Evolutionary conservation across 92 coral and sea anemone genomes (phyloP), one percentile per base, ranked within the genome.

Genomic region (Umimayanthus kanabou): DNA sequence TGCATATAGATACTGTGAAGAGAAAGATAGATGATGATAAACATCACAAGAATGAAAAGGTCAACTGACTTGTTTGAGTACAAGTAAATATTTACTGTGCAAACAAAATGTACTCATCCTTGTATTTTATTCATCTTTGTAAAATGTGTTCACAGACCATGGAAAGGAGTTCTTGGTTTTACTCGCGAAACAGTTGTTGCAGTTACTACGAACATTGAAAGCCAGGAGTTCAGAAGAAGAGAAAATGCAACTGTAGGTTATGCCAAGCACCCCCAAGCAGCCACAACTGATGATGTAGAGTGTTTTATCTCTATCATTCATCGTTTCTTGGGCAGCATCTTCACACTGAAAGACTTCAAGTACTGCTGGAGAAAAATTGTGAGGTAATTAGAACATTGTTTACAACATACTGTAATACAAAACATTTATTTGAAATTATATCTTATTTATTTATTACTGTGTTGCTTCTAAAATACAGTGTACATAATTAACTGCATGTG

Each of bases 231-330:
- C 65, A 70, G 88, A 43, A 64, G 87, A 42, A 85, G 88, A 71
- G 88, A 85, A 8, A 85, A 45, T 25, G 58, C 6, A 2, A 47
- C 33, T 25, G 43, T 73, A 40, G 88, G 88, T 22, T 85, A 85
- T 85, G 66, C 80, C 0, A 80, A 85, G 45, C 88, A 85, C 25
- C 88, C 88, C 15, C n/a, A 76, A 4, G 82, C 89, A 22, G 89
- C 80, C 22, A 85, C 89, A 37, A 73, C 89, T 15, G 89, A 85
- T 74, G 89, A 85, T 85, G 89, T 86, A 4, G 89, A 86, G 45
- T 80, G 39, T n/a, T 86, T 86, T 53, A 86, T 86, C 6, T 23
- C 89, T 4, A n/a, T 86, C 39, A 30, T 86, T 43, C 84, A 86
- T 43, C 29, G 83, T 42, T 86, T 86, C 67, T 58, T 86, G 37